Base-by-base conservation (phyloP, 2,888 invertebrate genomes). In the Nineta flava region DNA sequence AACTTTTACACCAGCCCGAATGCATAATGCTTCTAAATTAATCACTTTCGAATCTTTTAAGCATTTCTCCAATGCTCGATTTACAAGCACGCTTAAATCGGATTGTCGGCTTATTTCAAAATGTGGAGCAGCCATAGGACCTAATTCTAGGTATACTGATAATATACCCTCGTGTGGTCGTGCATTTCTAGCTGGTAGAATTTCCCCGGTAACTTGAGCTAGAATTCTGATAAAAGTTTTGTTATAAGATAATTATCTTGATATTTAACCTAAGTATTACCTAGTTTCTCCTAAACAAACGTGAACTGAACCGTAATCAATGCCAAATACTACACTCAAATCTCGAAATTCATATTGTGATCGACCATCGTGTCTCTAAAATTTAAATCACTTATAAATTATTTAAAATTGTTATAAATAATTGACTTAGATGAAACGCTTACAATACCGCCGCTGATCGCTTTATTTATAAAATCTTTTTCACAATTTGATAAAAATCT, bases 11-110 rank as follows among this genome's bases (percentile, higher is more conserved):
- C 47, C 40, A 19, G 26, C 32, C 46, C 34, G 35, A 7, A 96
- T 87, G 65, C 96, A 96, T n/a, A 96, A 70, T 1, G 94, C 87
- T 68, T 96, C 96, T 50, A 94, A 73, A 67, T 96, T 95, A 43
- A 96, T 71, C 60, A 92, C 92, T 58, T 84, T 81, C 0, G 93
- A 94, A 62, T 93, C 93, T 61, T 87, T 87, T 51, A 92, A 78
- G 61, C 90, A 90, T 62, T 87, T 84, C 61, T 95, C 94, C 42
- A 96, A 66, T 41, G 88, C 71, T 56, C 93, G 75, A 58, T 86
- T 87, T 3, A 90, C 68, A 57, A 83, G 79, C 9, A 91, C 79
- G 1, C 72, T 74, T 43, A 81, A 65, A 56, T 88, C 86, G 3
- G 81, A 79, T 58, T 77, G 84, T 57, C 83, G 71, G 38, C 84